Percentiles rank a stretch among this genome's conserved stretches.
These are phyloP conservation scores for Tiliacea citrago DNA, from an alignment of 2,888 invertebrate genomes.

Conservation along the genomic window DNA sequence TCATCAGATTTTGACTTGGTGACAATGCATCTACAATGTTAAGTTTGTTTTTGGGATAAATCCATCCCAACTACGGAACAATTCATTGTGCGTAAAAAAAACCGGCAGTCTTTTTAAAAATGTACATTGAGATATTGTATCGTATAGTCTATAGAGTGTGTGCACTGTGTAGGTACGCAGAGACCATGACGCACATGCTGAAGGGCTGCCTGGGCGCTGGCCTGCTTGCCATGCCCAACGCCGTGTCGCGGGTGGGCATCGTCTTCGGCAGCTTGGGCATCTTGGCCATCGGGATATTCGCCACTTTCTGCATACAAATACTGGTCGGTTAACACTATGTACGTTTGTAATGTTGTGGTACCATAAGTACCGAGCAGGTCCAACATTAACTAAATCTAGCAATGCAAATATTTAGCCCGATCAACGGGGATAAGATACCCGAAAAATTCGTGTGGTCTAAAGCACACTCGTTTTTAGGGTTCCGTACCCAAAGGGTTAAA, in stretches of 20 bases:
- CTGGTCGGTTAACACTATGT: constrained; percentile 86
- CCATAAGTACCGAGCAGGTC: neutral
- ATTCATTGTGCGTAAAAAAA: too few species aligned
- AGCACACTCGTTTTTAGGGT: too few species aligned
- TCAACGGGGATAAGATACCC: too few species aligned
- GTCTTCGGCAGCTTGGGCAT: constrained; percentile 92
- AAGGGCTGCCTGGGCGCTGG: constrained; percentile 99
- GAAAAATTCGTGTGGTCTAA: too few species aligned
- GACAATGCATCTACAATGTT: too few species aligned
- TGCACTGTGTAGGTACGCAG: constrained; percentile 92
- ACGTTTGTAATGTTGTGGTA: neutral
- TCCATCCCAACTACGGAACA: too few species aligned
- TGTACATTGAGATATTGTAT: neutral
- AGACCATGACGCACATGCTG: constrained; percentile 96
- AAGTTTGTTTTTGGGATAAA: too few species aligned
- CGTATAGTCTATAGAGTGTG: neutral
- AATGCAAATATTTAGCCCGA: too few species aligned
- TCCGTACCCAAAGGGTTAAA: too few species aligned
- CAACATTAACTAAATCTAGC: neutral
- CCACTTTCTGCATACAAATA: constrained; percentile 94
- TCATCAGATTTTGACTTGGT: too few species aligned
- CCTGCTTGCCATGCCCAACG: constrained; percentile 96
- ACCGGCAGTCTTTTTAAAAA: too few species aligned
- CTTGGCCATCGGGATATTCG: constrained; percentile 91
- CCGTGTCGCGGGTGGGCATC: constrained; percentile 89